phyloP scores from a whole-genome alignment of 2,888 invertebrate species.

The Trissolcus brochymenae region DNA sequence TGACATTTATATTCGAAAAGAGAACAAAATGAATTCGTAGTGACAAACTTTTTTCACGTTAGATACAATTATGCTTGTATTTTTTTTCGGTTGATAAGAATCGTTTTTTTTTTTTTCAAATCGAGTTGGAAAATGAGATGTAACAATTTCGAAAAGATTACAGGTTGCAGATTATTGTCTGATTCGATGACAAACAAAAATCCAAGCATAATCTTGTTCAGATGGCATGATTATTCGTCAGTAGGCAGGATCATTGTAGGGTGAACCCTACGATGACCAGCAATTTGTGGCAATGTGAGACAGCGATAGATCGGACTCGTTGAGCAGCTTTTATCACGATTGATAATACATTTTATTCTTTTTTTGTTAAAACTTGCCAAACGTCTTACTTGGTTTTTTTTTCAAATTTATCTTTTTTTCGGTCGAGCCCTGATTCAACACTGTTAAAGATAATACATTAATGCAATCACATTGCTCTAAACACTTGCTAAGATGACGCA shows the following conservation, averaged over 20 bases:
- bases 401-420: constrained; percentile 10
- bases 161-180: not conserved
- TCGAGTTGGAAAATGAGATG: not conserved
- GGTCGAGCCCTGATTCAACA: constrained; percentile 47
- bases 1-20: too few relatives aligned
- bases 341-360: not conserved
- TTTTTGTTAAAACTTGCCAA: constrained; percentile 2
- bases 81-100: too few relatives aligned
- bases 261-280: constrained; percentile 34
- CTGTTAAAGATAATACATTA: constrained; percentile 35
- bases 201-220: not conserved
- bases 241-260: constrained; percentile 21
- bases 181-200: not conserved
- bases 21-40: not conserved
- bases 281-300: constrained; percentile 53
- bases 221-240: not conserved
- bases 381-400: not conserved
- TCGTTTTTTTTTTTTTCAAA: too few relatives aligned
- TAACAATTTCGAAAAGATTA: not conserved
- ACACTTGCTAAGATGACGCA: constrained; percentile 29
- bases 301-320: constrained; percentile 44
- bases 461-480: constrained; percentile 47
- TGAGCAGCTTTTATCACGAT: constrained; percentile 37
- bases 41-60: too few relatives aligned
- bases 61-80: too few relatives aligned